Evolutionary conservation across 1,140 invertebrate species (phyloP).

Genomic region (Heterodera carotae): DNA sequence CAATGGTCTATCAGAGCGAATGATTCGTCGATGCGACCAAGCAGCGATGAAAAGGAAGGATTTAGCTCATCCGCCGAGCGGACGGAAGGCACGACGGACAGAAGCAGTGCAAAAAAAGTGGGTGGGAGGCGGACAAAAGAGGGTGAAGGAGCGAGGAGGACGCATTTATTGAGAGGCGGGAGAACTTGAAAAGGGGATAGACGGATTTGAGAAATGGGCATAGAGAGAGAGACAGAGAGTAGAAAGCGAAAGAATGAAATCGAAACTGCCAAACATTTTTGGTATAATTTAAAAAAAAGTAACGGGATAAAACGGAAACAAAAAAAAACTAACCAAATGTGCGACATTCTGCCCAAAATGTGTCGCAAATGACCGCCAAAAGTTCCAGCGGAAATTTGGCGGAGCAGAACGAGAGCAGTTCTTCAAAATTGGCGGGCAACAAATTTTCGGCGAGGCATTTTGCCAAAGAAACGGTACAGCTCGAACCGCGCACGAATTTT

Average conservation of each 20-base stretch:
- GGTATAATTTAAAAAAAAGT: constrained; percentile 1
- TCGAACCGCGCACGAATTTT: background rate
- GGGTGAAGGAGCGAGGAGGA: background rate
- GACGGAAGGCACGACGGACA: constrained; percentile 8
- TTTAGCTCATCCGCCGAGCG: constrained; percentile 2
- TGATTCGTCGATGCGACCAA: background rate
- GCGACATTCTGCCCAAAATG: constrained; percentile 13
- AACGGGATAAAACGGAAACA: background rate
- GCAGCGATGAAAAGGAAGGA: background rate
- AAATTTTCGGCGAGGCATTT: background rate
- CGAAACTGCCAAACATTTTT: background rate
- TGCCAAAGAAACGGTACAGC: background rate
- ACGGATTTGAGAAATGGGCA: too few species aligned
- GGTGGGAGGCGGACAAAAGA: background rate
- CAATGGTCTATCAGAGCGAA: constrained; percentile 7
- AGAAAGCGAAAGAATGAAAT: background rate
- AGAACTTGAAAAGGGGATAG: background rate
- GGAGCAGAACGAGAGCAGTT: background rate
- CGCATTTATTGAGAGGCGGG: background rate
- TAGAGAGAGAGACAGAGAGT: too few species aligned
- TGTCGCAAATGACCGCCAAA: constrained; percentile 23
- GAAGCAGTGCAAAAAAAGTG: constrained; percentile 15
- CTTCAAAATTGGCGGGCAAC: background rate
- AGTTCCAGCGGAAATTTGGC: constrained; percentile 12
- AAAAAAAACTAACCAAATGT: constrained; percentile 1